A percentile compares a stretch with the other conserved stretches of the same genome.
Conservation (phyloP, 2,888 invertebrate species). For the Hemithea aestivaria region DNA sequence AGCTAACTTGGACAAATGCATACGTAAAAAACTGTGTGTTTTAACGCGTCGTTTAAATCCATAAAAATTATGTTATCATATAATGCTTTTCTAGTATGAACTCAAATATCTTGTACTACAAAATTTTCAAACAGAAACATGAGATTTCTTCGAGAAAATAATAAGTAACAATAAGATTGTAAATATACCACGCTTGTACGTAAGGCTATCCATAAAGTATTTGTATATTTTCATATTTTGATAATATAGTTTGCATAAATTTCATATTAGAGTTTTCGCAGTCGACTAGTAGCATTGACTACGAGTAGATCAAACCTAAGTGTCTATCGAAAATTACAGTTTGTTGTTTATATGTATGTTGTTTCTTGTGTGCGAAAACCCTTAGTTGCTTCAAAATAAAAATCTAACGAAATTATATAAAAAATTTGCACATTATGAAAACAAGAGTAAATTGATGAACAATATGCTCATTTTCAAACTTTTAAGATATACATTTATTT, state of each 20-base stretch:
- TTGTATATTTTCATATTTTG: slow-evolving; percentile 71
- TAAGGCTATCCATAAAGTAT: slow-evolving; percentile 60
- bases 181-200: slow-evolving; percentile 53
- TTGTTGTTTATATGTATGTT: no score
- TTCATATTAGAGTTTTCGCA: no score
- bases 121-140: slow-evolving; percentile 32
- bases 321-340: no score
- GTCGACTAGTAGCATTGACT: no score
- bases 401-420: slow-evolving; percentile 35
- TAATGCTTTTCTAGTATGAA: not conserved
- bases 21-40: no score
- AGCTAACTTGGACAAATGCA: no score
- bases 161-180: slow-evolving; percentile 38
- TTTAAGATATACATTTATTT: slow-evolving; percentile 27
- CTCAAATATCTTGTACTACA: not conserved
- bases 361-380: no score
- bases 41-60: no score
- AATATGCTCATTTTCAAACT: slow-evolving; percentile 7
- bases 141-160: slow-evolving; percentile 25
- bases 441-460: slow-evolving; percentile 5
- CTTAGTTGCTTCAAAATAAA: slow-evolving; percentile 55
- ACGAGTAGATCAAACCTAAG: no score
- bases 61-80: no score
- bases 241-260: slow-evolving; percentile 36
- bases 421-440: slow-evolving; percentile 3